Evolutionary conservation across 2,113 vertebrate genomes (phyloP).

Genomic region (Pedetes capensis): DNA sequence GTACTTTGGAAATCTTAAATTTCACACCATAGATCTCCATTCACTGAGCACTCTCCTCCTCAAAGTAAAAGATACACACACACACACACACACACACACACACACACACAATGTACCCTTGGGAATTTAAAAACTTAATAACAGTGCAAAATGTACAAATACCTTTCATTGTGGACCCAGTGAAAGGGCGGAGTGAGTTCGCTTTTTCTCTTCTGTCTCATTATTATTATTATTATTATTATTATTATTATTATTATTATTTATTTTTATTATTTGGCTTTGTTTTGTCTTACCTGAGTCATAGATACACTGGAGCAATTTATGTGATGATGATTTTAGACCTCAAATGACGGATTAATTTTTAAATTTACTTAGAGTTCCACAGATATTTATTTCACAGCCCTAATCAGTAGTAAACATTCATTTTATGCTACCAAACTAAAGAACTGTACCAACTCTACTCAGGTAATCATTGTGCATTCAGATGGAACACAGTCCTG

Average conservation of each 20-base stretch:
- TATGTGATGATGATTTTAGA: not conserved
- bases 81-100: not conserved
- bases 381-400: constrained; percentile 24
- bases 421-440: constrained; percentile 47
- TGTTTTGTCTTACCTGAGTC: not conserved
- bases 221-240: too few relatives aligned
- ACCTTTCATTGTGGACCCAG: not conserved
- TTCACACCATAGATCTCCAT: not conserved
- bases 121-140: constrained; percentile 14
- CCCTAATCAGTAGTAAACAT: not conserved
- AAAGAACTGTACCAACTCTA: not conserved
- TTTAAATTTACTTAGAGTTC: constrained; percentile 22
- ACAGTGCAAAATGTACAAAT: not conserved
- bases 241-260: too few relatives aligned
- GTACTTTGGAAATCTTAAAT: not conserved
- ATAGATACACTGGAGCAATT: not conserved
- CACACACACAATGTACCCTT: not conserved
- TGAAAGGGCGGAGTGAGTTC: not conserved
- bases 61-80: not conserved
- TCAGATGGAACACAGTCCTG: constrained; percentile 22
- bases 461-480: constrained; percentile 40
- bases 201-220: too few relatives aligned
- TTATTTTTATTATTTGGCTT: not conserved
- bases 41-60: not conserved
- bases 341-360: not conserved